Evolutionary conservation across 2,797 vertebrate species (phyloP), one percentile per base, ranked within the genome.

Genomic region (Sebastes umbrosus): DNA sequence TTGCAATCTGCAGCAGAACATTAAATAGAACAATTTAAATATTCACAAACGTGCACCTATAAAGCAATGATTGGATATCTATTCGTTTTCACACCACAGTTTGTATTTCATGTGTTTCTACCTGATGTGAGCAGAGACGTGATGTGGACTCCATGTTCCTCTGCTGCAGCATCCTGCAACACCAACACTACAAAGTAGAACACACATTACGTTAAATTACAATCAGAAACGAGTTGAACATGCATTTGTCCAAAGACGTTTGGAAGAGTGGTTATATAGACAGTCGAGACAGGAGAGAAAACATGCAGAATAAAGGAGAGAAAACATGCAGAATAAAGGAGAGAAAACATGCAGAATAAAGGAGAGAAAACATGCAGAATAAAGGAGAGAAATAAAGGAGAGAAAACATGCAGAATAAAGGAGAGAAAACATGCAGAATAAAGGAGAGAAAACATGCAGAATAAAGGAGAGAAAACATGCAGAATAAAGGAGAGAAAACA

Each of bases 141-240:
- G 39, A 43, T 43, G 39, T 8, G 70, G 74, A 68, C 65, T 88
- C 79, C 84, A 68, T 86, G 24, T 84, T 78, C 81, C 75, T 84
- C 84, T 58, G 83, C 85, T 18, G 43, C 43, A 50, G 83, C 88
- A 57, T 67, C 72, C 85, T 86, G 70, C 13, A 39, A 67, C 27
- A 77, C 4, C 43, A 80, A 73, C 27, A 68, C 4, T 5, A 57
- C 14, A 31, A 54, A 64, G 32, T 2, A 43, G 11, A 60, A 57
- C 12, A 39, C 36, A 39, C 13, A 39, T 39, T 39, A 20, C 8
- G 32, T 59, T 6, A 20, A 9, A 77, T 3, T 12, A 13, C 16
- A 24, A 6, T 11, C 18, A 27, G 34, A 69, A 24, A 80, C 3
- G 4, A 14, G 3, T 2, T 4, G 14, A 22, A 50, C 14, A 1